phyloP scores from a whole-genome alignment of 2,888 invertebrate genomes.

The Epinotia bilunana region DNA sequence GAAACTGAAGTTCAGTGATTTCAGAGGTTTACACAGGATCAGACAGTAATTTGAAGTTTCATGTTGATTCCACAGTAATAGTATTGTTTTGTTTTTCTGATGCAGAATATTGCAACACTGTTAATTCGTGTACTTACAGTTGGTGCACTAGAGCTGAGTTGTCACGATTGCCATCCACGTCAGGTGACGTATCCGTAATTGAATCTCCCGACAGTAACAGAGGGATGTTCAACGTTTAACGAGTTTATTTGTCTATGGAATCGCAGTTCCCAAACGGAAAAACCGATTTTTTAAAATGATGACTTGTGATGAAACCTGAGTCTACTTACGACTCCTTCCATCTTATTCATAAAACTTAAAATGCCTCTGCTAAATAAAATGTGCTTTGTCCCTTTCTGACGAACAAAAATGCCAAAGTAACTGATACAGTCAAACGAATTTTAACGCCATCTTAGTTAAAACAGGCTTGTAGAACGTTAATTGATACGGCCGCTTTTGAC shows the following conservation, averaged over 20 bases:
- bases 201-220: background rate
- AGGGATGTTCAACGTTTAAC: background rate
- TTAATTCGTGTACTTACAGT: background rate
- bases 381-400: too few species aligned
- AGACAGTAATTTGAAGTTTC: constrained; percentile 14
- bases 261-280: background rate
- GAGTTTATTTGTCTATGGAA: background rate
- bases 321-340: background rate
- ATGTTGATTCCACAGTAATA: constrained; percentile 3
- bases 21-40: constrained; percentile 18
- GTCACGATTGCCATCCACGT: background rate
- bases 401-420: too few species aligned
- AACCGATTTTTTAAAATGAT: background rate
- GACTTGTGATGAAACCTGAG: background rate
- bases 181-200: background rate
- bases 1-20: constrained; percentile 25
- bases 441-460: too few species aligned
- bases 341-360: too few species aligned
- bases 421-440: too few species aligned
- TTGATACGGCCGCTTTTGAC: too few species aligned
- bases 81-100: background rate
- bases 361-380: too few species aligned
- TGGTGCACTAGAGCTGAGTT: too few species aligned
- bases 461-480: too few species aligned
- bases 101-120: background rate